Base-by-base conservation (phyloP, 1,140 invertebrate genomes). In the Xylocopa sonorina region DNA sequence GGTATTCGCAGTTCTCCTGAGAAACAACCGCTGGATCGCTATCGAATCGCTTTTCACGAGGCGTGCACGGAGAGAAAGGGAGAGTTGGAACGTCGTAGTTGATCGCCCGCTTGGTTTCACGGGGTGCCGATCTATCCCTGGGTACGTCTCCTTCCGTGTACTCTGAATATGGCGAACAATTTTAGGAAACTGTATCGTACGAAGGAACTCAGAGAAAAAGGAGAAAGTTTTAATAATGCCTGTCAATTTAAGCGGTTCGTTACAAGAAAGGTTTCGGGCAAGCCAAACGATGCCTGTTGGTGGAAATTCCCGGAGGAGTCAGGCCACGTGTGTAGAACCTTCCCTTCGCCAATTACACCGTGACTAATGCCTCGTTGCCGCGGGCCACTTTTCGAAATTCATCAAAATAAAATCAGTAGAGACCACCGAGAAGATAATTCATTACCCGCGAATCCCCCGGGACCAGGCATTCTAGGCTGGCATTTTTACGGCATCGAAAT, bases 381-480 rank as follows among this genome's bases (percentile, higher is more conserved):
- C 83, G 66, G 89, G 90, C 89, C 69, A 60, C 75, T 88, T 88
- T 88, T 89, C 87, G 87, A 91, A 91, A 90, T 91, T 90, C 90
- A 90, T 91, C 89, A 89, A 90, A 90, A 91, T 88, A 88, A 90
- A 90, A 87, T 88, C 85, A 84, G 80, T 74, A 72, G 84, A 72
- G 84, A 83, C 80, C 86, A 87, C 84, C 87, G 77, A 75, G 80
- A 76, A 88, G 85, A 87, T 85, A 87, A 87, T 88, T 89, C 89
- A 83, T 87, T 79, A 51, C 18, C 21, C 68, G 53, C 50, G 66
- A 78, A 58, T 66, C 32, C 81, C n/a, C 55, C 43, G 43, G 43
- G 14, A 21, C 48, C 46, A 5, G 18, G n/a, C 41, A 24, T 14
- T 68, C 68, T 75, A 80, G 55, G 53, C 77, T n/a, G 77, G 55